Evolutionary conservation across 1,140 invertebrate genomes (phyloP).

Genomic region (Piezodorus guildinii): DNA sequence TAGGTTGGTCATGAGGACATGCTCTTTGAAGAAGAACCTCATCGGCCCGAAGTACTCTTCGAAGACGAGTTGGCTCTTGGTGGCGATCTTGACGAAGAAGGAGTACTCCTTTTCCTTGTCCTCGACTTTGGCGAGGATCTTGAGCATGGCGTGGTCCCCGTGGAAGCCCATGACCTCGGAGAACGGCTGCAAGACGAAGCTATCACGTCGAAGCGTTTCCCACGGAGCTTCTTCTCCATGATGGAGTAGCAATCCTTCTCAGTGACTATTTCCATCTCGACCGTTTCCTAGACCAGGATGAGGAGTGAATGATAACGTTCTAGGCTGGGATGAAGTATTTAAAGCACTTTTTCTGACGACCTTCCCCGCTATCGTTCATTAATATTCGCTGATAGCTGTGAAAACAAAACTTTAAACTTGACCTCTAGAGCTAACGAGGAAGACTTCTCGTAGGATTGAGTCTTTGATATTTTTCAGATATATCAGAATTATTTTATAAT

Average conservation of each 20-base stretch:
- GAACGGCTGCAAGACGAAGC: conserved; percentile 2
- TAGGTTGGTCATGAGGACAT: conserved; percentile 9
- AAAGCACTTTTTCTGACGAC: too few relatives aligned
- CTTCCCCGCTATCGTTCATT: too few relatives aligned
- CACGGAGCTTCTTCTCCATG: not conserved
- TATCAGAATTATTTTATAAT: too few relatives aligned
- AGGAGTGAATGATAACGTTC: too few relatives aligned
- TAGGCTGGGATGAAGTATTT: too few relatives aligned
- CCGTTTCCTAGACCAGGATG: too few relatives aligned
- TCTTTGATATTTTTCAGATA: too few relatives aligned
- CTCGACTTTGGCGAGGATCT: not conserved
- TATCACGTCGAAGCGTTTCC: not conserved
- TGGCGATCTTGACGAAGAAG: conserved; percentile 17
- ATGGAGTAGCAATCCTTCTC: conserved; percentile 15
- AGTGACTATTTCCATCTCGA: not conserved
- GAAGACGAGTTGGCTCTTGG: not conserved
- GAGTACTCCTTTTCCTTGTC: conserved; percentile 3
- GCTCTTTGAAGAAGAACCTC: conserved; percentile 14
- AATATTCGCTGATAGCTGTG: too few relatives aligned
- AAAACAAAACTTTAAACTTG: too few relatives aligned
- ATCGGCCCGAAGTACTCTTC: conserved; percentile 2
- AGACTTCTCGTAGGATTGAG: too few relatives aligned
- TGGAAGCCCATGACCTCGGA: conserved; percentile 18
- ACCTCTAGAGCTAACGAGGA: too few relatives aligned
- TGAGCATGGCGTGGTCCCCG: conserved; percentile 13